Percentiles rank a stretch among this genome's conserved stretches.
Evolutionary conservation across 2,113 vertebrate species (phyloP).

Genomic region (Bufo bufo): DNA sequence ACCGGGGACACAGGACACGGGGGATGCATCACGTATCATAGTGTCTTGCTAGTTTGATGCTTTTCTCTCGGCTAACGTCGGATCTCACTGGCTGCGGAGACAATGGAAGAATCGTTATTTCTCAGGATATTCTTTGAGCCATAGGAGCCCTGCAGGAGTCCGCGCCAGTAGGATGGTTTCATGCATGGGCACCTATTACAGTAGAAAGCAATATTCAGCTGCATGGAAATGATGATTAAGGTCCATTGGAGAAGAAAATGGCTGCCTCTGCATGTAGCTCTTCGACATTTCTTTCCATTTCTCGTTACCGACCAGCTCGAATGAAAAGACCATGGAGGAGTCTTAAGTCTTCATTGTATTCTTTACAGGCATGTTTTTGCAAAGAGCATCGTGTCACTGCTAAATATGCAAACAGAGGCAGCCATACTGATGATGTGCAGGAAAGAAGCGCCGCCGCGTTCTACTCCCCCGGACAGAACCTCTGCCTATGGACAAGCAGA

Average conservation of each 20-base stretch:
- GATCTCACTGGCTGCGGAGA: constrained; percentile 71
- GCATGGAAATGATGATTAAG: constrained; percentile 73
- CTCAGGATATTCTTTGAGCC: constrained; percentile 75
- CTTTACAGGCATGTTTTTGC: constrained; percentile 93
- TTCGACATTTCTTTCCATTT: constrained; percentile 72
- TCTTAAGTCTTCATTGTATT: constrained; percentile 90
- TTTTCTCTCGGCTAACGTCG: constrained; percentile 66
- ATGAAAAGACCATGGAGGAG: constrained; percentile 77
- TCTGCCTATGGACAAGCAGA: constrained; percentile 79
- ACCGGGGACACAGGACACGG: constrained; percentile 66
- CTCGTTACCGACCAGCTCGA: constrained; percentile 75
- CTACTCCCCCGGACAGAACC: constrained; percentile 80
- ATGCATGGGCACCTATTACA: constrained; percentile 74
- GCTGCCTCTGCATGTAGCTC: constrained; percentile 85
- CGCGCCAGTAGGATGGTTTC: constrained; percentile 71
- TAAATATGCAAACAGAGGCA: constrained; percentile 92
- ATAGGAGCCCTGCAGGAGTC: constrained; percentile 72
- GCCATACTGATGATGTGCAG: constrained; percentile 85
- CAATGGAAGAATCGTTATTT: constrained; percentile 74
- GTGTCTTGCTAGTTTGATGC: constrained; percentile 65
- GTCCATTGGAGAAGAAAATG: constrained; percentile 77
- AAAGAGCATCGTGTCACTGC: constrained; percentile 92
- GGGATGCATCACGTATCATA: constrained; percentile 67
- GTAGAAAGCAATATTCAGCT: constrained; percentile 76
- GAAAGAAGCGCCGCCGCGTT: constrained; percentile 78